Percentiles rank a stretch among this genome's conserved stretches.
Evolutionary conservation across 92 coral and sea anemone genomes (phyloP).

Genomic region (Epizoanthus scotinus): DNA sequence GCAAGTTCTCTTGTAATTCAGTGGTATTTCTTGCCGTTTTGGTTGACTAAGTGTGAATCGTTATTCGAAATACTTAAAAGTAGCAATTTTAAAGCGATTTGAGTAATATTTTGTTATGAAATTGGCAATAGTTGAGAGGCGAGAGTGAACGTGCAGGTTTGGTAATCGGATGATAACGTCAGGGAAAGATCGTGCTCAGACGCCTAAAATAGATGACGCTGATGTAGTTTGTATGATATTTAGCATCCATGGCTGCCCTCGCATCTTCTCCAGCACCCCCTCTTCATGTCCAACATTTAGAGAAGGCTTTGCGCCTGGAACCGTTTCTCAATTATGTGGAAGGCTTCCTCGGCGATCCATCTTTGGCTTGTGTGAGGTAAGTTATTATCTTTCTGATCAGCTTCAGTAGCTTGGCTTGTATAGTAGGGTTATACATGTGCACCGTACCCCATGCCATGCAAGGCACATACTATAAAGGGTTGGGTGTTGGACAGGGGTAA

Average conservation of each 20-base stretch:
- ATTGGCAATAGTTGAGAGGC: conserved; percentile 8
- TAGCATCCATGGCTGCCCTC: conserved; percentile 80
- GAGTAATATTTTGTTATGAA: not conserved
- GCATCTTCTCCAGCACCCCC: conserved; percentile 93
- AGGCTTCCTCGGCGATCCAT: conserved; percentile 81
- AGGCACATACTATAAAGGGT: not conserved
- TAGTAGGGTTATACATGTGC: not conserved
- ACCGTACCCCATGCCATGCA: not conserved
- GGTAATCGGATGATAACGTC: conserved; percentile 9
- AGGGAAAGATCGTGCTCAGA: not conserved
- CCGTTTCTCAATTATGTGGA: conserved; percentile 88
- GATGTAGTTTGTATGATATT: not conserved
- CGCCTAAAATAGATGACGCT: not conserved
- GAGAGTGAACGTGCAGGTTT: conserved; percentile 3
- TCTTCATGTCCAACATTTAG: conserved; percentile 92
- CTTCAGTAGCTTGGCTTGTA: not conserved
- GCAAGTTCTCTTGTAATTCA: conserved; percentile 3
- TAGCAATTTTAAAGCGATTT: conserved; percentile 11
- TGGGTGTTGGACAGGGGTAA: conserved; percentile 34
- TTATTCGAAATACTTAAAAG: conserved; percentile 3
- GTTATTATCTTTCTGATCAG: not conserved
- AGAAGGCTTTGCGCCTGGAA: conserved; percentile 90
- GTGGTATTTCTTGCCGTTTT: not conserved
- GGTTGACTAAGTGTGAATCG: conserved; percentile 14
- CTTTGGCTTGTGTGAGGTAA: conserved; percentile 73